Percentiles rank a stretch among this genome's conserved stretches.
Evolutionary conservation across 2,888 invertebrate species (phyloP).

Genomic region (Drosophila conformis): DNA sequence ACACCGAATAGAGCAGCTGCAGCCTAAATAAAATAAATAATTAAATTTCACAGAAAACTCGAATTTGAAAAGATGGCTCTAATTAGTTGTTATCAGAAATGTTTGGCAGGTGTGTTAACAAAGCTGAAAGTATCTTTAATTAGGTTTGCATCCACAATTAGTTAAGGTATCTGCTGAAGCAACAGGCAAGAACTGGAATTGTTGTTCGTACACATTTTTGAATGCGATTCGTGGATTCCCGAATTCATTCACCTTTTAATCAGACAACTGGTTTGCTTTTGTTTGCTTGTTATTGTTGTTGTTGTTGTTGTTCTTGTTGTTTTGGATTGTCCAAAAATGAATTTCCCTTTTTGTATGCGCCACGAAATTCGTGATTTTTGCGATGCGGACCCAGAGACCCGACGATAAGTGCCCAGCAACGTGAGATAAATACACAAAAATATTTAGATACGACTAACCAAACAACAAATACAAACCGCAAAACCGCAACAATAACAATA

Average conservation of each 20-base stretch:
- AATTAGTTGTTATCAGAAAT: neutral
- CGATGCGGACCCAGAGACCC: slow-evolving; percentile 27
- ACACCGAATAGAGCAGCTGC: neutral
- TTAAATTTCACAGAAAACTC: neutral
- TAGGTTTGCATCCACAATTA: neutral
- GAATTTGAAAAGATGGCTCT: accelerated
- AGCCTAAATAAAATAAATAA: accelerated
- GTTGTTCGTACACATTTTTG: slow-evolving; percentile 36
- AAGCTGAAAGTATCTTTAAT: neutral
- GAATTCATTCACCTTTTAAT: slow-evolving; percentile 79
- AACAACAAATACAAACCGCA: slow-evolving; percentile 21
- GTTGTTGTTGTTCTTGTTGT: slow-evolving; percentile 25
- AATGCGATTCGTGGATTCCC: slow-evolving; percentile 59
- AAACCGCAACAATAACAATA: slow-evolving; percentile 16
- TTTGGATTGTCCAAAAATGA: slow-evolving; percentile 53
- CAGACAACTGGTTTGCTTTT: slow-evolving; percentile 63
- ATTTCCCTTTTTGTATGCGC: slow-evolving; percentile 77
- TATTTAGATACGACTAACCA: slow-evolving; percentile 65
- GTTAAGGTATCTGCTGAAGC: slow-evolving; percentile 21
- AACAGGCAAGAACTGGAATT: slow-evolving; percentile 26
- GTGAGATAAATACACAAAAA: slow-evolving; percentile 75
- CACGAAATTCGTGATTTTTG: slow-evolving; percentile 63
- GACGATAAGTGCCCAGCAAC: slow-evolving; percentile 64
- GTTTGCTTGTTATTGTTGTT: slow-evolving; percentile 19
- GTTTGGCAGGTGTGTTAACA: neutral